A percentile compares a stretch with the other conserved stretches of the same genome.
These are phyloP conservation scores for Anthoptus insignis DNA, from an alignment of 2,888 invertebrate genomes.

Conservation along the genomic window DNA sequence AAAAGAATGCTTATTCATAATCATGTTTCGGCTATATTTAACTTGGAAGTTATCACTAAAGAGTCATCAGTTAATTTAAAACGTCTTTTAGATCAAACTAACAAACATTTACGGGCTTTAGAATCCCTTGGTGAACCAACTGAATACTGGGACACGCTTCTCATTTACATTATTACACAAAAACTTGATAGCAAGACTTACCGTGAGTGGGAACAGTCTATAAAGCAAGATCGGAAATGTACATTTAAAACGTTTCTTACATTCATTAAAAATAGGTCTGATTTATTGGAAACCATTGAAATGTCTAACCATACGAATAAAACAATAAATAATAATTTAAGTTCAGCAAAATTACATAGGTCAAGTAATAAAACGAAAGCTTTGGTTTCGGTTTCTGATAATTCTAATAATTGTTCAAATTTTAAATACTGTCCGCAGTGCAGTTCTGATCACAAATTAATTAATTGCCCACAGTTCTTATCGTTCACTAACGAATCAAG, in stretches of 20 bases:
- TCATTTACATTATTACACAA: constrained; percentile 21
- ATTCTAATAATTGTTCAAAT: too few relatives aligned
- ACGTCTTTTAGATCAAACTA: constrained; percentile 45
- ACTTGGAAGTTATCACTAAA: constrained; percentile 41
- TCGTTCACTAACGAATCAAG: constrained; percentile 12
- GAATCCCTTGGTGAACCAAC: constrained; percentile 33
- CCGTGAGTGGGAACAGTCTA: constrained; percentile 26
- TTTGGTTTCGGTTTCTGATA: too few relatives aligned
- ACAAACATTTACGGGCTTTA: constrained; percentile 49
- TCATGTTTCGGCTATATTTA: constrained; percentile 48
- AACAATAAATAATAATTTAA: background rate
- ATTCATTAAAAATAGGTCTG: constrained; percentile 6
- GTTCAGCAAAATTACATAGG: too few relatives aligned
- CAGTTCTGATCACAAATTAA: constrained; percentile 4
- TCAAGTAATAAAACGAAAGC: too few relatives aligned
- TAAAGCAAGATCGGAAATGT: background rate
- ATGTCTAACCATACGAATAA: background rate
- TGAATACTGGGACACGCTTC: constrained; percentile 24
- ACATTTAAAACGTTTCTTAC: constrained; percentile 7
- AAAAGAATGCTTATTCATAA: constrained; percentile 47
- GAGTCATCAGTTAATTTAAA: constrained; percentile 46
- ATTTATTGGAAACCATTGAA: constrained; percentile 8
- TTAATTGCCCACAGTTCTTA: constrained; percentile 15
- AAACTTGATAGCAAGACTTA: constrained; percentile 25
- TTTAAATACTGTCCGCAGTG: too few relatives aligned